phyloP scores from a whole-genome alignment of 1,140 invertebrate species.

The Drosophila biarmipes region DNA sequence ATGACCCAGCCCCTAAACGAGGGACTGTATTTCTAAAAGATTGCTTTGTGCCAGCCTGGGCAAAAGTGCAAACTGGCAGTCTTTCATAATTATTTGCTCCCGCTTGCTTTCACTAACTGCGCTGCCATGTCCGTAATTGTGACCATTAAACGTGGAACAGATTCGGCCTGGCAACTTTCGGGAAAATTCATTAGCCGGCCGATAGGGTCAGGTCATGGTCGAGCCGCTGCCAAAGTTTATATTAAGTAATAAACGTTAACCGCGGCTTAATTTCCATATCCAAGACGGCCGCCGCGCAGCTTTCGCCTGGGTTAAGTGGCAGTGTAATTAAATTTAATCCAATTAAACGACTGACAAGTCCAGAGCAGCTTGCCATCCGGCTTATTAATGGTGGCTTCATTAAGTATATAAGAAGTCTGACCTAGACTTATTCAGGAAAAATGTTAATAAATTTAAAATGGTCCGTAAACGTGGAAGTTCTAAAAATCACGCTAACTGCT shows the following conservation, averaged over 20 bases:
- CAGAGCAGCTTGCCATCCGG: constrained; percentile 23
- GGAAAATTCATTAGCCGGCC: constrained; percentile 32
- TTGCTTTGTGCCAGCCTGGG: constrained; percentile 7
- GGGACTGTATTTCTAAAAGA: constrained; percentile 14
- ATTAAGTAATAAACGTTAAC: constrained; percentile 61
- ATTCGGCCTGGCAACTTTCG: constrained; percentile 25
- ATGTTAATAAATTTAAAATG: neutral
- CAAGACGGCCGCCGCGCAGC: constrained; percentile 21
- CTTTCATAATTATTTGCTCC: constrained; percentile 29
- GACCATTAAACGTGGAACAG: constrained; percentile 37
- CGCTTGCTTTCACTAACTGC: neutral
- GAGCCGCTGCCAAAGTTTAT: constrained; percentile 51
- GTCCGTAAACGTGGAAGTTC: neutral
- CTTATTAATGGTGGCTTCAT: constrained; percentile 49
- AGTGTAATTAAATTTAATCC: constrained; percentile 73
- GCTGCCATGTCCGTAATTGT: constrained; percentile 6
- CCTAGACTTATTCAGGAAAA: constrained; percentile 1
- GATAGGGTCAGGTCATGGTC: constrained; percentile 43
- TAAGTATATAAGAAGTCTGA: constrained; percentile 29
- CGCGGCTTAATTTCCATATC: constrained; percentile 66
- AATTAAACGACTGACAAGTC: constrained; percentile 70
- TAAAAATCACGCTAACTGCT: neutral
- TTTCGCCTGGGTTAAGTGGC: constrained; percentile 47
- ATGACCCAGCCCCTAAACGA: constrained; percentile 1
- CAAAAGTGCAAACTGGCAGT: constrained; percentile 26